Evolutionary conservation across 2,113 vertebrate genomes (phyloP).

Genomic region (Myotis yumanensis): DNA sequence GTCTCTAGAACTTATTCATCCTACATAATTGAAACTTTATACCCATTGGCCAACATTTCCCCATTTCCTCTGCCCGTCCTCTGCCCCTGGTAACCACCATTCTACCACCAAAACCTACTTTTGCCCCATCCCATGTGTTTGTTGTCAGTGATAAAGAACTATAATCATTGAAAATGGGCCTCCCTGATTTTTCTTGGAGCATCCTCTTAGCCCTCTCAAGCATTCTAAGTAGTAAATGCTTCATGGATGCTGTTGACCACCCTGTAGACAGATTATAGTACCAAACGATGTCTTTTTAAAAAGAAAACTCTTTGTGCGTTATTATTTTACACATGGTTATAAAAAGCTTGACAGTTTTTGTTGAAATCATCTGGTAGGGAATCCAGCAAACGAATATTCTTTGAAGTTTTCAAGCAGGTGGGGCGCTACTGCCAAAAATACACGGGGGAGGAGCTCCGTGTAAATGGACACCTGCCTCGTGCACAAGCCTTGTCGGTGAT

Average conservation of each 20-base stretch:
- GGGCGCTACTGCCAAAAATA: conserved; percentile 20
- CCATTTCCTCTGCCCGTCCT: background rate
- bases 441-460: background rate
- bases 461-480: background rate
- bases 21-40: background rate
- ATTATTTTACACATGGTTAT: background rate
- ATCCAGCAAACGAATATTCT: conserved; percentile 48
- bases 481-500: background rate
- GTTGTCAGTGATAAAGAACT: background rate
- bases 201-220: background rate
- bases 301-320: background rate
- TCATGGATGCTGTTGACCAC: background rate
- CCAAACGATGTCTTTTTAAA: background rate
- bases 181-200: background rate
- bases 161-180: background rate
- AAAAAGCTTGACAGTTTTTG: background rate
- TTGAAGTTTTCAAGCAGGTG: conserved; percentile 54
- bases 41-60: background rate
- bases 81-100: background rate
- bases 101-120: background rate
- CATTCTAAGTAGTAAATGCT: background rate
- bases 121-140: background rate
- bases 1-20: background rate
- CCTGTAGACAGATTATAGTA: background rate
- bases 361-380: conserved; percentile 22